Evolutionary conservation across 1,140 invertebrate species (phyloP), one percentile per base, ranked within the genome.

Genomic region (Lordiphosa clarofinis): DNA sequence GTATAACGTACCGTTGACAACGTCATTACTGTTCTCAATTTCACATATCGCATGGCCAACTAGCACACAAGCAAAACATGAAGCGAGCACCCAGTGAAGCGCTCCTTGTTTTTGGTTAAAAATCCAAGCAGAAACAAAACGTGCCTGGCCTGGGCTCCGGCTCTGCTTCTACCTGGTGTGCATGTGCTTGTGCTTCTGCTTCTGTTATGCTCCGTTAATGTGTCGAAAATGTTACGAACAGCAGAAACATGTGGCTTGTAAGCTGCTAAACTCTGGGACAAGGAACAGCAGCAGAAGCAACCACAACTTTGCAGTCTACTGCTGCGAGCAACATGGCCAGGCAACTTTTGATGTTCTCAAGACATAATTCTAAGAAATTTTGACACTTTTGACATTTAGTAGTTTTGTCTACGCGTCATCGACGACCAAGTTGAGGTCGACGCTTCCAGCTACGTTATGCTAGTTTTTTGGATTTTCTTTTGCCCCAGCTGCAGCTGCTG

Each of bases 361-460:
- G 78, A 84, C 79, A 84, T 86, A 86, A 79, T 86, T 86, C 78
- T 56, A 67, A 56, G 73, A 78, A 86, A 70, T 84, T 82, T 84
- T 84, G 78, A 84, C 78, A 84, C 78, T 84, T 78, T 86, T 86
- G 78, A 84, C 78, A 86, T 84, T 84, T 84, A 84, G 78, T 84
- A 86, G 78, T 84, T 84, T 84, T 69, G 78, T 82, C 78, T 84
- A 82, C 60, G 65, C 44, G 58, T 50, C 55, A 56, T 47, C 35
- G 42, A 61, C 70, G 55, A 52, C 31, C 13, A 35, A 44, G 42
- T 48, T 31, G n/a, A 47, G 36, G 56, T 62, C 47, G 54, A 36
- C 37, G 63, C 48, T 21, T 2, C 31, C 38, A 15, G 12, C 33
- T 64, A 69, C 59, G 40, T 48, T 31, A 7, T 31, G 28, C 28